These are phyloP conservation scores for Accipiter virgatus DNA, from an alignment of 2,113 vertebrate species.

Conservation along the genomic window DNA sequence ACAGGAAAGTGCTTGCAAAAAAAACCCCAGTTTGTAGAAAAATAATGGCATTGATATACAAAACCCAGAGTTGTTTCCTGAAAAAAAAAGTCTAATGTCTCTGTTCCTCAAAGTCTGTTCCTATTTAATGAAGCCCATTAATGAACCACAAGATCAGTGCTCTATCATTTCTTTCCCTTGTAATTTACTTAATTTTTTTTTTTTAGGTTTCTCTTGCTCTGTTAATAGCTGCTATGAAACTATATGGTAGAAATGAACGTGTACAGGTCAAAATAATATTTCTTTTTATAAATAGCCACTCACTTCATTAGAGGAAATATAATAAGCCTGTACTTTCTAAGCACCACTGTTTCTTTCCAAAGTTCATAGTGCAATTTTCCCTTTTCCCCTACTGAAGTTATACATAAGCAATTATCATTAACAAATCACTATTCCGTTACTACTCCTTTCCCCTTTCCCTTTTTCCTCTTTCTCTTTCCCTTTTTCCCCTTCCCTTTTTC, in stretches of 20 bases:
- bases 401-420: slow-evolving; percentile 22
- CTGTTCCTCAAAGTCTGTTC: slow-evolving; percentile 33
- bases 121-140: background rate
- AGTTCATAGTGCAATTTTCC: slow-evolving; percentile 73
- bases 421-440: slow-evolving; percentile 24
- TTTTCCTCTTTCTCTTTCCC: background rate
- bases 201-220: slow-evolving; percentile 20
- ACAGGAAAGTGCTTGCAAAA: slow-evolving; percentile 66
- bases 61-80: slow-evolving; percentile 34
- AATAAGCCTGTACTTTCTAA: slow-evolving; percentile 51
- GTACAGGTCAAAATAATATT: slow-evolving; percentile 33
- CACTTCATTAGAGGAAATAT: slow-evolving; percentile 56
- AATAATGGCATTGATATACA: slow-evolving; percentile 45
- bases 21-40: slow-evolving; percentile 38
- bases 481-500: background rate
- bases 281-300: slow-evolving; percentile 64
- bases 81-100: slow-evolving; percentile 15
- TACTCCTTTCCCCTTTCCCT: slow-evolving; percentile 1
- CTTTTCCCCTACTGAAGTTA: slow-evolving; percentile 60
- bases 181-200: background rate
- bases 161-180: slow-evolving; percentile 11
- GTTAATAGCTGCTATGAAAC: slow-evolving; percentile 38
- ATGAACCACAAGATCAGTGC: slow-evolving; percentile 28
- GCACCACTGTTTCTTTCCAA: slow-evolving; percentile 63
- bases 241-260: slow-evolving; percentile 4